Percentiles rank a stretch among this genome's conserved stretches.
phyloP scores from a whole-genome alignment of 2,888 invertebrate genomes.

The Cybosia mesomella region DNA sequence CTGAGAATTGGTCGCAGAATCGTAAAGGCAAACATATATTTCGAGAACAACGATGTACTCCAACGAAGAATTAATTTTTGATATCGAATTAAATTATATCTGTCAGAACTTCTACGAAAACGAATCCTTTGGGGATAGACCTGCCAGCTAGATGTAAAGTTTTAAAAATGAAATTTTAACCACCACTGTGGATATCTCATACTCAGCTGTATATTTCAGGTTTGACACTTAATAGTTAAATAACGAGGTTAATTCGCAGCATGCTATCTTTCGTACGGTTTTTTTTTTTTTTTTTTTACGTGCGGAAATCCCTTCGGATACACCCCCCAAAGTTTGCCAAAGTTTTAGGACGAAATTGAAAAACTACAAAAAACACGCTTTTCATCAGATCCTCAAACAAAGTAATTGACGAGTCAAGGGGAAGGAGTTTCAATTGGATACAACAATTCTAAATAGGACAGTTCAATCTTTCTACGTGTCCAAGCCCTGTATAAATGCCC shows the following conservation, averaged over 20 bases:
- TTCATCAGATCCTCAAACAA: too few species aligned
- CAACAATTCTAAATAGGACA: too few species aligned
- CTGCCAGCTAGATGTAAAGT: background rate
- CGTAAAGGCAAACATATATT: background rate
- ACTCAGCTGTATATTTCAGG: background rate
- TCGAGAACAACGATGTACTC: background rate
- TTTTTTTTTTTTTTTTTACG: too few species aligned
- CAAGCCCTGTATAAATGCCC: background rate
- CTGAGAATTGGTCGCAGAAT: background rate
- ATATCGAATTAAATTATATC: background rate
- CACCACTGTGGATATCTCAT: background rate
- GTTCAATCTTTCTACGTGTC: too few species aligned
- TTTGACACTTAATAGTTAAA: background rate
- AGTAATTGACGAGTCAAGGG: too few species aligned
- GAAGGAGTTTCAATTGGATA: too few species aligned
- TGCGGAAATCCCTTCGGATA: too few species aligned
- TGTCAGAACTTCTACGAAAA: background rate
- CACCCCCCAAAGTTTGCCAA: too few species aligned
- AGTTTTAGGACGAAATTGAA: too few species aligned
- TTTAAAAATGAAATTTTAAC: conserved; percentile 2
- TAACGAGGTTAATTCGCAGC: background rate
- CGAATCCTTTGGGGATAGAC: background rate
- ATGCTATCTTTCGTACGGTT: background rate
- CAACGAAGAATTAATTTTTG: background rate
- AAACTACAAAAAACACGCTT: too few species aligned